Evolutionary conservation across 1,140 invertebrate species (phyloP).

Genomic region (Rhagoletis zephyria): DNA sequence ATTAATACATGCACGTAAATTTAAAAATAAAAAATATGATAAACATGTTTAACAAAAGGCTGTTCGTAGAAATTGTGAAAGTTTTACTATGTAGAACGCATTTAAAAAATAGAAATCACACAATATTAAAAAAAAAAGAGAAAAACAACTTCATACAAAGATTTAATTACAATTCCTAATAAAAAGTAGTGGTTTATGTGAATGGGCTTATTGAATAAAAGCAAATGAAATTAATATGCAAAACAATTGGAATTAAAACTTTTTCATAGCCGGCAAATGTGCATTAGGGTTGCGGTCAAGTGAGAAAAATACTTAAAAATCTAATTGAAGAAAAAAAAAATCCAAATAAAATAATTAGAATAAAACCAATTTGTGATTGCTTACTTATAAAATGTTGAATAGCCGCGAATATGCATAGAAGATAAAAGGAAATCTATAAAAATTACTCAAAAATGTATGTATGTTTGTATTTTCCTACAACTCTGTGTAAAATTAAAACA

Average conservation of each 20-base stretch:
- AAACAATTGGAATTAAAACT: not conserved
- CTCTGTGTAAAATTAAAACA: conserved; percentile 18
- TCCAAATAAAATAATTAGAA: conserved; percentile 56
- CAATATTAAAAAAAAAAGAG: conserved; percentile 57
- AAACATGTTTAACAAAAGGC: conserved; percentile 71
- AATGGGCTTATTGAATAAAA: not conserved
- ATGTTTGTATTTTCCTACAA: conserved; percentile 42
- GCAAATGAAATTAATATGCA: not conserved
- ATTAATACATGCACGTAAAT: conserved; percentile 41
- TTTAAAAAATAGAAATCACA: conserved; percentile 56
- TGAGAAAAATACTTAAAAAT: not conserved
- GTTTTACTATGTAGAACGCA: conserved; percentile 63
- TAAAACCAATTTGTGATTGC: conserved; percentile 53
- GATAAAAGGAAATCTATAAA: not conserved
- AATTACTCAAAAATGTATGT: not conserved
- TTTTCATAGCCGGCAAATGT: not conserved
- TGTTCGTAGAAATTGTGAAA: conserved; percentile 72
- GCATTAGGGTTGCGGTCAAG: not conserved
- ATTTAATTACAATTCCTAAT: not conserved
- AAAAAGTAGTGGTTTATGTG: not conserved
- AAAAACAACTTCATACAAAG: conserved; percentile 45
- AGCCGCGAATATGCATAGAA: not conserved
- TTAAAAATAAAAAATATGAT: conserved; percentile 54
- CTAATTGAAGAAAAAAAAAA: conserved; percentile 56
- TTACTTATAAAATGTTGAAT: conserved; percentile 43